Conservation (phyloP, 1,140 invertebrate species). For the Pollicipes pollicipes region DNA sequence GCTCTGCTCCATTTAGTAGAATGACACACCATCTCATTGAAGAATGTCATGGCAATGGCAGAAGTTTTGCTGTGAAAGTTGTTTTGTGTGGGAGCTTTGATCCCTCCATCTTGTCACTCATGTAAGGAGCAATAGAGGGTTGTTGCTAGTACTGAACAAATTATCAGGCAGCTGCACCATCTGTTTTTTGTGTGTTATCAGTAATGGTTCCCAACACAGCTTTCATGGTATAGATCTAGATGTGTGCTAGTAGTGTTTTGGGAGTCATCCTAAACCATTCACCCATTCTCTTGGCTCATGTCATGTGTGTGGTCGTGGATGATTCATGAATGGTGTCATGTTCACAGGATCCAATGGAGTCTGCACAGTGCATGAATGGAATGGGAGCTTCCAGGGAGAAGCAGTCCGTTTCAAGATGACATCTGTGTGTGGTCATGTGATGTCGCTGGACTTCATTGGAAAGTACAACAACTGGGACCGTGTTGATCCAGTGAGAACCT, state of each 20-base stretch:
- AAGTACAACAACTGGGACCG: slow-evolving; percentile 98
- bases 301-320: slow-evolving; percentile 13
- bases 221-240: slow-evolving; percentile 4
- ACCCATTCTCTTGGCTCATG: slow-evolving; percentile 14
- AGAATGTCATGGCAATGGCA: too few species aligned
- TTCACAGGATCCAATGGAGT: slow-evolving; percentile 61
- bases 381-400: slow-evolving; percentile 55
- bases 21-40: too few species aligned
- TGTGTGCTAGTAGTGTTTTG: slow-evolving; percentile 11
- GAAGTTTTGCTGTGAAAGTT: too few species aligned
- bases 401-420: slow-evolving; percentile 80
- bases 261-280: slow-evolving; percentile 11
- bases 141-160: too few species aligned
- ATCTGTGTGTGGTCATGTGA: slow-evolving; percentile 95
- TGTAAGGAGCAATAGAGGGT: too few species aligned
- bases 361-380: slow-evolving; percentile 87
- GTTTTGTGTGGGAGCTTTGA: too few species aligned
- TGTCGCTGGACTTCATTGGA: slow-evolving; percentile 82
- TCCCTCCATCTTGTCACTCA: too few species aligned
- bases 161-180: slow-evolving; percentile 8
- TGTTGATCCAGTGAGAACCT: slow-evolving; percentile 67
- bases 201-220: neutral
- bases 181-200: slow-evolving; percentile 17
- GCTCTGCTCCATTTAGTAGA: too few species aligned
- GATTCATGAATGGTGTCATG: slow-evolving; percentile 14